Evolutionary conservation across 1,140 invertebrate genomes (phyloP).

Genomic region (Oncopodura yosiiana): DNA sequence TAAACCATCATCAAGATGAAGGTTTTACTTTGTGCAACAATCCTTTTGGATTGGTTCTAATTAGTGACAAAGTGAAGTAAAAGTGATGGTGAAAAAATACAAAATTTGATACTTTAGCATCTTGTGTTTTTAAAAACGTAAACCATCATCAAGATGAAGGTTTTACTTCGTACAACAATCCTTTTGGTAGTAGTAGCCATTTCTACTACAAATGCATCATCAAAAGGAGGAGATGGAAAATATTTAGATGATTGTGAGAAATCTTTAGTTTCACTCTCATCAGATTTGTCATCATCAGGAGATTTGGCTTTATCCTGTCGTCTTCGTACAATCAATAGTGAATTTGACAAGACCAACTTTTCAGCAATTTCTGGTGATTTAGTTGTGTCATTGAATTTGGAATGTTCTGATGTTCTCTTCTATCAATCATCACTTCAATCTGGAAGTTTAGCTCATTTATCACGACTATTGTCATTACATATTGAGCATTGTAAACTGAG

Average conservation of each 20-base stretch:
- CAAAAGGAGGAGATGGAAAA: slow-evolving; percentile 21
- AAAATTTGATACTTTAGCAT: too few species aligned
- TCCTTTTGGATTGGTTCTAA: too few species aligned
- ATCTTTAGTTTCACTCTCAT: slow-evolving; percentile 2
- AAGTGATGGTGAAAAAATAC: too few species aligned
- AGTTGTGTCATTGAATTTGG: slow-evolving; percentile 64
- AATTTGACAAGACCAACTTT: slow-evolving; percentile 76
- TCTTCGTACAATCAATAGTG: slow-evolving; percentile 65
- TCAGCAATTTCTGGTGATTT: slow-evolving; percentile 73
- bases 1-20: too few species aligned
- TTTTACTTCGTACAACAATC: too few species aligned
- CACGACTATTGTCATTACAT: slow-evolving; percentile 61
- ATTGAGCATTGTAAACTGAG: slow-evolving; percentile 76
- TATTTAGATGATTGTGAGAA: slow-evolving; percentile 29
- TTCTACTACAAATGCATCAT: too few species aligned
- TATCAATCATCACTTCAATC: slow-evolving; percentile 61
- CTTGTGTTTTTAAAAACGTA: too few species aligned
- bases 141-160: too few species aligned
- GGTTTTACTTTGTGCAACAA: too few species aligned
- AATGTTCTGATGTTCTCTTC: slow-evolving; percentile 64
- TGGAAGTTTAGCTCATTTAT: slow-evolving; percentile 65
- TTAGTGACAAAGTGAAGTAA: too few species aligned
- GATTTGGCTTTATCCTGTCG: slow-evolving; percentile 69
- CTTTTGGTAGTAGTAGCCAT: too few species aligned
- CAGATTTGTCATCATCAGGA: slow-evolving; percentile 11